These are phyloP conservation scores for Phymastichus coffea DNA, from an alignment of 1,140 invertebrate species.

Conservation along the genomic window DNA sequence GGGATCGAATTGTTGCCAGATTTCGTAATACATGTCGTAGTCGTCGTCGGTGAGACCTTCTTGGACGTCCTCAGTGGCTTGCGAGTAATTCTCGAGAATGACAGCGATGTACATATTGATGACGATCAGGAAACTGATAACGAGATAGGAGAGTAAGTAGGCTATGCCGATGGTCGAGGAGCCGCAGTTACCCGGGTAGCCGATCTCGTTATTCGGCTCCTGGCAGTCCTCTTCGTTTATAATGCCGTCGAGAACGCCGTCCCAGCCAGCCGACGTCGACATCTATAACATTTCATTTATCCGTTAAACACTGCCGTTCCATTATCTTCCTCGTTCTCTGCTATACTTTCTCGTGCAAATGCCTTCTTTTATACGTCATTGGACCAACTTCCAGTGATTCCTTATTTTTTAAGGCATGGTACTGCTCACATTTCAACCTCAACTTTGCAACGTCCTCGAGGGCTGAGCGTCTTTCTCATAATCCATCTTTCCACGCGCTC, in stretches of 20 bases:
- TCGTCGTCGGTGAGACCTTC: slow-evolving; percentile 97
- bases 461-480: too few species aligned
- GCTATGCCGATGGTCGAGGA: slow-evolving; percentile 90
- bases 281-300: slow-evolving; percentile 70
- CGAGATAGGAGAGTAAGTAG: slow-evolving; percentile 92
- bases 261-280: slow-evolving; percentile 98
- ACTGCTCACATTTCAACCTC: too few species aligned
- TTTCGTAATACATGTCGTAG: slow-evolving; percentile 99
- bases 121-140: slow-evolving; percentile 97
- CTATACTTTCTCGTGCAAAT: too few species aligned
- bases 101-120: slow-evolving; percentile 99
- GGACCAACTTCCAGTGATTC: too few species aligned
- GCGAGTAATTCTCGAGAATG: slow-evolving; percentile 97
- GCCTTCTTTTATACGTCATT: too few species aligned
- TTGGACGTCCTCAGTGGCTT: slow-evolving; percentile 96
- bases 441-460: too few species aligned
- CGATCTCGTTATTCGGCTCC: slow-evolving; percentile 80
- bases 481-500: too few species aligned
- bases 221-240: slow-evolving; percentile 94
- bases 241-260: slow-evolving; percentile 91
- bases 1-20: slow-evolving; percentile 98
- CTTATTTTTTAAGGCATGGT: too few species aligned
- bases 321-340: too few species aligned
- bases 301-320: neutral
- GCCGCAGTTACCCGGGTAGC: slow-evolving; percentile 87